Percentiles rank a stretch among this genome's conserved stretches.
phyloP scores from a whole-genome alignment of 2,888 invertebrate genomes.

The Mesorhabditis sp. region DNA sequence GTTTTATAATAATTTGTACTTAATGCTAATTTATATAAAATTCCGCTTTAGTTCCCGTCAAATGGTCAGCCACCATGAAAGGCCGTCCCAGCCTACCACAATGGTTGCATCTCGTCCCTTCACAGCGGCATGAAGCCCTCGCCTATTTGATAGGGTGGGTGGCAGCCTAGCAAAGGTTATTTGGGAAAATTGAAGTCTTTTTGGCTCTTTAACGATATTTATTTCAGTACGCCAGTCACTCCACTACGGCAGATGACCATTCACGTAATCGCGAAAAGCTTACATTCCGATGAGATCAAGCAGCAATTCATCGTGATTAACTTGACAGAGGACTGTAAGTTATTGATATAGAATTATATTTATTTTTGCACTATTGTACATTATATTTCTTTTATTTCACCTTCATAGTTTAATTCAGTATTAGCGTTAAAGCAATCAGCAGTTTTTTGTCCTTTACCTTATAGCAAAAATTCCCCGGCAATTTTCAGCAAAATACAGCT shows the following conservation, averaged over 20 bases:
- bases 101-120: slow-evolving; percentile 50
- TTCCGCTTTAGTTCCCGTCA: slow-evolving; percentile 46
- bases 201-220: not conserved
- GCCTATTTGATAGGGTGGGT: slow-evolving; percentile 45
- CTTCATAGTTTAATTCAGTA: not conserved
- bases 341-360: not conserved
- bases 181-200: slow-evolving; percentile 6
- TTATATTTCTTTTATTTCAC: no score
- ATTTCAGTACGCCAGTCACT: slow-evolving; percentile 51
- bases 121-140: slow-evolving; percentile 43
- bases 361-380: no score
- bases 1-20: not conserved
- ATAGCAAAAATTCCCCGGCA: not conserved
- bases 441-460: not conserved
- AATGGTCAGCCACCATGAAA: slow-evolving; percentile 53
- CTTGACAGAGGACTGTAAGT: slow-evolving; percentile 45
- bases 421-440: slow-evolving; percentile 2
- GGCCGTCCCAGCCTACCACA: slow-evolving; percentile 50
- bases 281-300: slow-evolving; percentile 46
- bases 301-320: slow-evolving; percentile 46
- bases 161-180: no score
- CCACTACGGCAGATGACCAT: slow-evolving; percentile 41
- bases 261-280: slow-evolving; percentile 51
- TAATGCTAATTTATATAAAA: not conserved
- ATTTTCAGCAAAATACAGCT: slow-evolving; percentile 29